These are phyloP conservation scores for Peucedramus taeniatus DNA, from an alignment of 2,113 vertebrate genomes.

Conservation along the genomic window DNA sequence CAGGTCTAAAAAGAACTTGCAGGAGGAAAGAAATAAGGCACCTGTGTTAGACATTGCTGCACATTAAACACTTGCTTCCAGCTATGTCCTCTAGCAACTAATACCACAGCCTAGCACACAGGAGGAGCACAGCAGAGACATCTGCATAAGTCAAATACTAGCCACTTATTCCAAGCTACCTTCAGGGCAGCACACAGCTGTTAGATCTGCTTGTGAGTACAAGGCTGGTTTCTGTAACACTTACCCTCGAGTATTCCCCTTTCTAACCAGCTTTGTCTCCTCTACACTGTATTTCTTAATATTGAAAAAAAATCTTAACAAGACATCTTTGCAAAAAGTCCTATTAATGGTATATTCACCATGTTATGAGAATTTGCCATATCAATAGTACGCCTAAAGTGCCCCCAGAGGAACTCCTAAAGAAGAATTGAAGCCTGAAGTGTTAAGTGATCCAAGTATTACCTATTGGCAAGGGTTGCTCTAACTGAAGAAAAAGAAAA, in stretches of 20 bases:
- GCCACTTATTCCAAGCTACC: background rate
- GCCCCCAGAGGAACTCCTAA: background rate
- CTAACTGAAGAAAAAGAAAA: background rate
- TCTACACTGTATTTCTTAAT: background rate
- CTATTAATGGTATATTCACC: background rate
- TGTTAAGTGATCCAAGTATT: fast-evolving
- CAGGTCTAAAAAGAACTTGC: background rate
- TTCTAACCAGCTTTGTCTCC: background rate
- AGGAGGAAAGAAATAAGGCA: background rate
- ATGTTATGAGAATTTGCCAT: fast-evolving
- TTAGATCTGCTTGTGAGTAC: fast-evolving
- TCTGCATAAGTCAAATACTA: background rate
- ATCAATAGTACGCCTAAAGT: fast-evolving
- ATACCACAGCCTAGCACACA: fast-evolving
- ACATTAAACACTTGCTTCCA: background rate
- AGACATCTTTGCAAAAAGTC: background rate
- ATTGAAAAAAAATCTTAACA: background rate
- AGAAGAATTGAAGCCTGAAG: background rate
- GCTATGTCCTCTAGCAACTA: background rate
- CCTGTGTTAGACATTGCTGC: background rate
- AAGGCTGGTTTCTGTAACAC: background rate
- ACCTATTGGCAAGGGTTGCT: background rate
- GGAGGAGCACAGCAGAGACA: background rate
- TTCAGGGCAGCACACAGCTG: background rate
- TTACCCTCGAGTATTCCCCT: background rate